Percentiles rank a stretch among this genome's conserved stretches.
Conservation (phyloP, 2,797 vertebrate genomes). For the Acropternis orthonyx region DNA sequence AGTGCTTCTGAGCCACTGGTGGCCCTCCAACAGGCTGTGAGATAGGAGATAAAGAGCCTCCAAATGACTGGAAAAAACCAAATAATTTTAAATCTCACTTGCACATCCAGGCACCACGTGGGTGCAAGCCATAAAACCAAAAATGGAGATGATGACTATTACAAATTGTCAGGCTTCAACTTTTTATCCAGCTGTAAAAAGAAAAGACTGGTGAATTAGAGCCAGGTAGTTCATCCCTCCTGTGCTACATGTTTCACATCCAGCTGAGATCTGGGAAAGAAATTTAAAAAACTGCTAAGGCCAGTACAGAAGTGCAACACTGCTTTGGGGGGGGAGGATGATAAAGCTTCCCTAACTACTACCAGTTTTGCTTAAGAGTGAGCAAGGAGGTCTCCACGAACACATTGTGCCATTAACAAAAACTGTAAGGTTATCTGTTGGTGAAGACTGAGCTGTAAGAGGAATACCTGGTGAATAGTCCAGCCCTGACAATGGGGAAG, state of each 20-base stretch:
- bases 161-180: neutral
- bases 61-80: neutral
- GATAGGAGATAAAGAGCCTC: neutral
- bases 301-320: neutral
- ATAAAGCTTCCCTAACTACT: neutral
- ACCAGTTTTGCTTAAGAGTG: neutral
- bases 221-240: neutral
- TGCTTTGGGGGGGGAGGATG: neutral
- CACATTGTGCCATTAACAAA: neutral
- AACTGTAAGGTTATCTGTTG: neutral
- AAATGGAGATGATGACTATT: neutral
- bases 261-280: neutral
- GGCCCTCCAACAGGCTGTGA: neutral
- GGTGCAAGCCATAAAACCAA: neutral
- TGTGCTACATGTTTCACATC: neutral
- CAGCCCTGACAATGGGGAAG: neutral
- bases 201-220: neutral
- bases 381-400: neutral
- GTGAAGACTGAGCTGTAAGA: neutral
- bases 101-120: accelerated
- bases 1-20: neutral
- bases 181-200: neutral
- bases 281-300: neutral
- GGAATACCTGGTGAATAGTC: neutral
- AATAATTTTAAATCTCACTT: neutral